A percentile compares a stretch with the other conserved stretches of the same genome.
phyloP scores from a whole-genome alignment of 2,113 vertebrate genomes.

The Conger conger region DNA sequence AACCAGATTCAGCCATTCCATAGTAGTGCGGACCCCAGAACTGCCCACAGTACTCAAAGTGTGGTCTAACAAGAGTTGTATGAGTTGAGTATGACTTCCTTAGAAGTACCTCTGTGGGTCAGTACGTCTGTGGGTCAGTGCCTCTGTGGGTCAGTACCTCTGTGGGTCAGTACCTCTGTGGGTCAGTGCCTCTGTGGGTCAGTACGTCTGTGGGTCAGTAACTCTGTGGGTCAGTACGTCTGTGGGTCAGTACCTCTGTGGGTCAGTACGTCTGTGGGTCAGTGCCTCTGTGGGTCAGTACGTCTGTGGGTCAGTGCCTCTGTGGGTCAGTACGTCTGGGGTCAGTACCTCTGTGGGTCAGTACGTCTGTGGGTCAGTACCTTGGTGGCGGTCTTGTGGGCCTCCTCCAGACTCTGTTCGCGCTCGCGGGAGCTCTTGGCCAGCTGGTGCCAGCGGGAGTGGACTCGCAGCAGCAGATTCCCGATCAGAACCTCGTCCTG shows the following conservation, averaged over 20 bases:
- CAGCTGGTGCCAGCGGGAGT: conserved; percentile 97
- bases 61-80: too few species aligned
- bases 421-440: conserved; percentile 94
- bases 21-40: too few species aligned
- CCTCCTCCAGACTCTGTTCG: conserved; percentile 88
- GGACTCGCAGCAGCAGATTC: conserved; percentile 94
- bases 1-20: too few species aligned
- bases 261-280: too few species aligned
- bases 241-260: too few species aligned
- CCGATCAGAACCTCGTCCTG: conserved; percentile 97
- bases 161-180: rapidly evolving
- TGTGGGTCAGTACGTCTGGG: not conserved
- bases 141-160: not conserved
- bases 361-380: conserved; percentile 61
- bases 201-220: conserved; percentile 84
- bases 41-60: too few species aligned
- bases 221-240: too few species aligned
- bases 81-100: too few species aligned
- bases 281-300: too few species aligned
- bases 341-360: rapidly evolving
- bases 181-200: too few species aligned
- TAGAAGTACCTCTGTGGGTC: not conserved
- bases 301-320: too few species aligned
- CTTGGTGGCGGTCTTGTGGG: conserved; percentile 94
- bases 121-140: not conserved